Percentiles rank a stretch among this genome's conserved stretches.
These are phyloP conservation scores for Gasterosteus aculeatus DNA, from an alignment of 2,113 vertebrate species.

Conservation along the genomic window DNA sequence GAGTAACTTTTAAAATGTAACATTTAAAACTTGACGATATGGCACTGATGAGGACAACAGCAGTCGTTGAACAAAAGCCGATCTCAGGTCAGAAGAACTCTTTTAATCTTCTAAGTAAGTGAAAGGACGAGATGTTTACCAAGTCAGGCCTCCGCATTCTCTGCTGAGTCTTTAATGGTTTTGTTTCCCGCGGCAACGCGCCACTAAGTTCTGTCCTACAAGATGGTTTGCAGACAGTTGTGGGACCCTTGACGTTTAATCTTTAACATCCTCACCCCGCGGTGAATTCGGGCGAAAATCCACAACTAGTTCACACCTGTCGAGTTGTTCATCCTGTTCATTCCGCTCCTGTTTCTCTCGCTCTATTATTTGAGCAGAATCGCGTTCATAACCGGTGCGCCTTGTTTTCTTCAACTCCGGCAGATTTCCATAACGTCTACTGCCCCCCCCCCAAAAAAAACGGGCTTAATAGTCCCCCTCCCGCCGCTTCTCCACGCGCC, in stretches of 20 bases:
- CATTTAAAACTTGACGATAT: no score
- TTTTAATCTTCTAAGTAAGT: conserved; percentile 9
- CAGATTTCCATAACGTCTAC: conserved; percentile 48
- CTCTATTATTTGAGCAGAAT: conserved; percentile 17
- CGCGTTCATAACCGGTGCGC: conserved; percentile 30
- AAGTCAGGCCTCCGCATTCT: conserved; percentile 34
- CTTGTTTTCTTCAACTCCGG: conserved; percentile 34
- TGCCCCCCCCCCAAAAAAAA: conserved; percentile 28
- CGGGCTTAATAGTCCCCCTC: conserved; percentile 48
- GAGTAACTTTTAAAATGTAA: not conserved
- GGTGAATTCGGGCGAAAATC: conserved; percentile 11
- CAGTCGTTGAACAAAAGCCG: conserved; percentile 1
- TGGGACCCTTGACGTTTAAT: conserved; percentile 44
- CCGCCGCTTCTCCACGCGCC: conserved; percentile 14
- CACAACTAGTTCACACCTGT: conserved; percentile 51
- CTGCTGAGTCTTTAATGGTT: conserved; percentile 34
- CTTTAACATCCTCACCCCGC: conserved; percentile 11
- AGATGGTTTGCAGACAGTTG: conserved; percentile 4
- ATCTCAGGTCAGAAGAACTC: conserved; percentile 25
- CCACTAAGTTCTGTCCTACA: not conserved
- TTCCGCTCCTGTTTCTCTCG: conserved; percentile 20
- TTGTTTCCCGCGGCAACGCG: not conserved
- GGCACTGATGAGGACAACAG: not conserved
- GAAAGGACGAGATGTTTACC: conserved; percentile 34
- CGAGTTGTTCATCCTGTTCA: conserved; percentile 20